Conservation (phyloP, 2,888 invertebrate species). For the Plusia festucae region DNA sequence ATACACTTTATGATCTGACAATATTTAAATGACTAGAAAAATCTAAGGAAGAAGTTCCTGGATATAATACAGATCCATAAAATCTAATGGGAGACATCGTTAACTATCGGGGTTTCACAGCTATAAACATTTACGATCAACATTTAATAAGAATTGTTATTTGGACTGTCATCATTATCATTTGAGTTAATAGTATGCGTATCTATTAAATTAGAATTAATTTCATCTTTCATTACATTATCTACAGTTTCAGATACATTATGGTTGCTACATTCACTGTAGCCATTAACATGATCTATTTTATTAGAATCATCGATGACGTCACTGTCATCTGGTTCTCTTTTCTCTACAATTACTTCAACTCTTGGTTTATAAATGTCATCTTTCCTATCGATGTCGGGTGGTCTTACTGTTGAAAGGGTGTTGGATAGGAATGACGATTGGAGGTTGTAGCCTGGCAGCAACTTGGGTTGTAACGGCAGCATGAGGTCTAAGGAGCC, state of each 20-base stretch:
- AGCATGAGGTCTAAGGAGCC: conserved; percentile 92
- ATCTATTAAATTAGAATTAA: conserved; percentile 82
- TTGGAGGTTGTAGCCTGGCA: conserved; percentile 89
- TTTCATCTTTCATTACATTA: conserved; percentile 76
- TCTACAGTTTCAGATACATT: conserved; percentile 68
- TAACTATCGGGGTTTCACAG: conserved; percentile 72
- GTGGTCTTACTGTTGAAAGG: conserved; percentile 85
- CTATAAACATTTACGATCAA: conserved; percentile 64
- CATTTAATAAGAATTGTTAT: conserved; percentile 82
- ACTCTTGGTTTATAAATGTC: conserved; percentile 75
- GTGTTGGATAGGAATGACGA: conserved; percentile 86
- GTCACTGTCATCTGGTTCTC: conserved; percentile 69
- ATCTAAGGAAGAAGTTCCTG: conserved; percentile 55
- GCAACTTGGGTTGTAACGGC: conserved; percentile 92
- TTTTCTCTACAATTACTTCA: conserved; percentile 79
- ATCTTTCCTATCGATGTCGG: conserved; percentile 72
- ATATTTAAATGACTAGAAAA: conserved; percentile 53
- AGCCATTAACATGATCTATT: conserved; percentile 66
- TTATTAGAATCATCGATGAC: conserved; percentile 70
- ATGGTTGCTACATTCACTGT: conserved; percentile 70
- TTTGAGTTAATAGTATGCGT: conserved; percentile 68
- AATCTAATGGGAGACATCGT: conserved; percentile 69
- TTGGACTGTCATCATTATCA: conserved; percentile 82
- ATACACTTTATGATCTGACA: conserved; percentile 47
- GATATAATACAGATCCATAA: conserved; percentile 53